Base-by-base conservation (phyloP, 37 sponge, comb jelly and placozoan genomes). In the Theonella swinhoei region DNA sequence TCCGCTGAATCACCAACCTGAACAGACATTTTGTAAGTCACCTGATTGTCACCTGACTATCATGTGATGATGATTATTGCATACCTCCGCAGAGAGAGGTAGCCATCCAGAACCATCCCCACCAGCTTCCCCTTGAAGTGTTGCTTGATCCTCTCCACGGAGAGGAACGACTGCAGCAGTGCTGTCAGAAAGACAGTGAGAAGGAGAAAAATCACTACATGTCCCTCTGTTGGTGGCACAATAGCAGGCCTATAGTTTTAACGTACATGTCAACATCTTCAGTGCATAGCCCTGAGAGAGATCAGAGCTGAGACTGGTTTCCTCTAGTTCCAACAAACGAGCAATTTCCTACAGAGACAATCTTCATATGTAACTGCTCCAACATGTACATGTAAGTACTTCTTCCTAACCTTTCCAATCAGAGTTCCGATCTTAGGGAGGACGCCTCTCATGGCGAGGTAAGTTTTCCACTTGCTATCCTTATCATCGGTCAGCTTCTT, bases 231-330 rank as follows among this genome's bases (percentile, higher is more conserved):
- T 20, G 17, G 11, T 19, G 11, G 60, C 60, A 58, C 19, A 58
- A 58, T 11, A 20, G 20, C 61, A 14, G 14, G 14, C 20, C 20
- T 22, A 59, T 20, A 22, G 20, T 59, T 59, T 22, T 59, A 20
- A 59, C 70, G 32, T 60, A 88, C 88, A 63, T 31, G 91, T 86
- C 32, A 97, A 80, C 95, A 97, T 92, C 62, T 94, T 86, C 25
- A 97, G 85, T 19, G 97, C 90, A 77, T 87, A 92, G 3, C 97
- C 97, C 47, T 95, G 95, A 8, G 97, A 92, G 23, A 97, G 78
- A 74, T 95, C 95, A 25, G 93, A 91, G 78, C 82, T 94, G 31
- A 97, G 83, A 8, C 92, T 90, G 70, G 93, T 66, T 64, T 95
- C 91, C 70, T 97, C 97, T 79, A 97, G 77, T 30, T 75, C 42